These are phyloP conservation scores for Tetramorium simillimum DNA, from an alignment of 1,140 invertebrate genomes.

Conservation along the genomic window DNA sequence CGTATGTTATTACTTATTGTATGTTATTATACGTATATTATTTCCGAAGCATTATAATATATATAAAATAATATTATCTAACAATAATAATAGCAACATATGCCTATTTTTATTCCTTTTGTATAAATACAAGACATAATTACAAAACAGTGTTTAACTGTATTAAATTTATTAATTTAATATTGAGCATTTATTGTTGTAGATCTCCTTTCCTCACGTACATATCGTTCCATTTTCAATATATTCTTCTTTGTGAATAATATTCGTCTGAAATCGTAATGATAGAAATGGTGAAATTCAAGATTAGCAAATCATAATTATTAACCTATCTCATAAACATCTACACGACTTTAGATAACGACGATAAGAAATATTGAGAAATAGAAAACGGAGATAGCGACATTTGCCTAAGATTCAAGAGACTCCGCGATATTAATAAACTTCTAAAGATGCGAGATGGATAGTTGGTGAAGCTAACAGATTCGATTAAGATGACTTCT, in stretches of 20 bases:
- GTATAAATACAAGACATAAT: constrained; percentile 34
- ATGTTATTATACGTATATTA: too few species aligned
- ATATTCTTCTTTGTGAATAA: neutral
- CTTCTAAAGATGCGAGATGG: neutral
- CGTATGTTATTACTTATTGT: too few species aligned
- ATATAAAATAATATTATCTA: neutral
- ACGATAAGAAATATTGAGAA: constrained; percentile 37
- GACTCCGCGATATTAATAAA: neutral
- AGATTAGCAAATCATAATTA: neutral
- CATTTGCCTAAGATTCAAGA: neutral
- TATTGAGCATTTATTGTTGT: neutral
- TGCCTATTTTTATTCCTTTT: constrained; percentile 32
- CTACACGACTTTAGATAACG: constrained; percentile 46
- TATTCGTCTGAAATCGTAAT: neutral
- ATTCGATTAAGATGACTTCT: neutral
- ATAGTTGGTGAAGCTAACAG: neutral
- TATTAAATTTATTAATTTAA: constrained; percentile 52
- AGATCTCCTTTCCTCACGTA: neutral
- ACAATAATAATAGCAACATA: constrained; percentile 24
- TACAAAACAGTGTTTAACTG: constrained; percentile 41
- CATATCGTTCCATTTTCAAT: neutral
- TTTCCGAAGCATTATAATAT: constrained; percentile 13
- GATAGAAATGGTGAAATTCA: neutral
- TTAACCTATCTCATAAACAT: neutral
- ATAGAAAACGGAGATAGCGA: neutral